Evolutionary conservation across 2,113 vertebrate species (phyloP), one percentile per base, ranked within the genome.

Genomic region (Aleadryas rufinucha): DNA sequence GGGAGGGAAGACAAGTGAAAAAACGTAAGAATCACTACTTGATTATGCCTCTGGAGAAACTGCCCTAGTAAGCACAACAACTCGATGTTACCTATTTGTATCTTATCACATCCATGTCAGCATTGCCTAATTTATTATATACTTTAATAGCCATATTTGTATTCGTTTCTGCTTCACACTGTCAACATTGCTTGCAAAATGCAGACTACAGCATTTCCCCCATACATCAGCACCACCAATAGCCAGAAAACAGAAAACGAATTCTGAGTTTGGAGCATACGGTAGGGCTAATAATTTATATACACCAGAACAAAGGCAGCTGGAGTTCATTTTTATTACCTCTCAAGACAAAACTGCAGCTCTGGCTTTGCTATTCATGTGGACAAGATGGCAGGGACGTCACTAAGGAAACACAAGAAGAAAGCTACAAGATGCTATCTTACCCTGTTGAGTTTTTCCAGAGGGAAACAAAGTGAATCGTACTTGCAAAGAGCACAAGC

Each of bases 191-290:
- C 50, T 96, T 91, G 53, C 75, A 91, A 92, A 89, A 78, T 11
- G 9, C 84, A 93, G 89, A 95, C 80, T 69, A 41, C 18, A 81
- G 41, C 41, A 14, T 74, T 97, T 95, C 86, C 57, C 92, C 56
- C 93, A 4, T 94, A 66, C 90, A 84, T 96, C 84, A 97, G 97
- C 96, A 97, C 95, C 96, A 97, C 97, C 97, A 97, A 95, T 61
- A 97, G 96, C 95, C 84, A 82, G 82, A 91, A 94, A 95, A 76
- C 41, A 91, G 86, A 95, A 81, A 95, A 90, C 57, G 68, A 85
- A 76, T 77, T 80, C 84, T 54, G 42, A 53, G 49, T 90, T 78
- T 64, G 45, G 35, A 96, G 91, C 44, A 39, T 54, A 94, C 6
- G 2, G 65, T 39, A 50, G 61, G 19, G 74, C 71, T 95, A 96